Percentiles rank a stretch among this genome's conserved stretches.
These are phyloP conservation scores for Heterohyrax brucei DNA, from an alignment of 2,797 vertebrate species.

Conservation along the genomic window DNA sequence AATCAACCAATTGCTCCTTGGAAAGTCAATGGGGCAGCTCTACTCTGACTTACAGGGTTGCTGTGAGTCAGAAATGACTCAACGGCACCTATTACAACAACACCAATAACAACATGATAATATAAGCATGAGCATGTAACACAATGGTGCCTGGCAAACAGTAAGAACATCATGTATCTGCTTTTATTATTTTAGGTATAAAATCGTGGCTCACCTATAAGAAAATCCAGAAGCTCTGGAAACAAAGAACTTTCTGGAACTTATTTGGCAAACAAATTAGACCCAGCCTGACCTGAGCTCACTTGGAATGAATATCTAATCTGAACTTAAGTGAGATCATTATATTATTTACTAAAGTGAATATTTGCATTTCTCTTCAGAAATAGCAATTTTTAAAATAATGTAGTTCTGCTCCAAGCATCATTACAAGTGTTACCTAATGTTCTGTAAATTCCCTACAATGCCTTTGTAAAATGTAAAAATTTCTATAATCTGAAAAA, in stretches of 20 bases:
- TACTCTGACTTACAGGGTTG: no score
- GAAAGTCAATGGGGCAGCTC: no score
- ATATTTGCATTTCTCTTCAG: neutral
- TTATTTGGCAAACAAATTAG: neutral
- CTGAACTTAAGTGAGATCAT: neutral
- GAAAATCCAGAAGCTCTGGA: slow-evolving; percentile 12
- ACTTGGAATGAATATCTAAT: neutral
- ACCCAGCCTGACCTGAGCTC: neutral
- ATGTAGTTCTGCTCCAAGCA: neutral
- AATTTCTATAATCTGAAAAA: neutral
- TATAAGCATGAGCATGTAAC: neutral
- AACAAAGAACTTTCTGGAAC: slow-evolving; percentile 25
- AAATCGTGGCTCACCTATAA: neutral
- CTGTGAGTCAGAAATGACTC: no score
- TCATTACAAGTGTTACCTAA: neutral
- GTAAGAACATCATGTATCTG: neutral
- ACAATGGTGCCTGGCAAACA: slow-evolving; percentile 19
- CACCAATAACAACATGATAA: neutral
- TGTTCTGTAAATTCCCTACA: neutral
- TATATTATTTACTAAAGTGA: slow-evolving; percentile 3
- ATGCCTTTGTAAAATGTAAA: neutral
- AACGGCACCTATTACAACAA: no score
- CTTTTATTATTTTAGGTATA: neutral
- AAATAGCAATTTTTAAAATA: slow-evolving; percentile 14
- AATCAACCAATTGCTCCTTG: no score